phyloP scores from a whole-genome alignment of 1,140 invertebrate species.

The Eupeodes corollae region DNA sequence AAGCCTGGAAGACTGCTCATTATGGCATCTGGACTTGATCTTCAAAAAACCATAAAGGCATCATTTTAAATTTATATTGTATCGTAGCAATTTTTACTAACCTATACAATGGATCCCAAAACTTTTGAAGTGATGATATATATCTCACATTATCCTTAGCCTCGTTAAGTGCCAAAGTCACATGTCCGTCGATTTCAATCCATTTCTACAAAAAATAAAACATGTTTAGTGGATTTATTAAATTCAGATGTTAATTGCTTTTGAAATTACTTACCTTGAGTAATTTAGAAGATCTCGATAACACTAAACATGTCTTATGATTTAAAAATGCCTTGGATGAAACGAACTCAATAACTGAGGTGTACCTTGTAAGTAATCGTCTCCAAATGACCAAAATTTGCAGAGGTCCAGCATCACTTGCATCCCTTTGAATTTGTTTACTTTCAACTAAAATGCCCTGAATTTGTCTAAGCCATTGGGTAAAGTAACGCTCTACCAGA shows the following conservation, averaged over 20 bases:
- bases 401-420: constrained; percentile 64
- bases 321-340: constrained; percentile 49
- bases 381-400: constrained; percentile 76
- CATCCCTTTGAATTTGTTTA: constrained; percentile 66
- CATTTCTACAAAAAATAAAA: constrained; percentile 48
- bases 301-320: constrained; percentile 54
- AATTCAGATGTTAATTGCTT: background rate
- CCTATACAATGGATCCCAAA: constrained; percentile 68
- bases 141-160: constrained; percentile 82
- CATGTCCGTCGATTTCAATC: constrained; percentile 58
- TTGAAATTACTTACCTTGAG: constrained; percentile 45
- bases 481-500: constrained; percentile 20
- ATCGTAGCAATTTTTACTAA: constrained; percentile 1
- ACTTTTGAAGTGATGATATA: constrained; percentile 75
- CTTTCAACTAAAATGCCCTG: constrained; percentile 39
- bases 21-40: constrained; percentile 56
- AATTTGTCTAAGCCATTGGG: constrained; percentile 23
- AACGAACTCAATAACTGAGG: constrained; percentile 67
- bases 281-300: constrained; percentile 56
- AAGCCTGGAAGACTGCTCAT: constrained; percentile 55
- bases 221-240: background rate
- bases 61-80: background rate
- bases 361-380: constrained; percentile 62
- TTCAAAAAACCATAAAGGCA: constrained; percentile 7
- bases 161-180: constrained; percentile 66